Conservation (phyloP, 1,140 invertebrate genomes). For the Anastatus disparis region DNA sequence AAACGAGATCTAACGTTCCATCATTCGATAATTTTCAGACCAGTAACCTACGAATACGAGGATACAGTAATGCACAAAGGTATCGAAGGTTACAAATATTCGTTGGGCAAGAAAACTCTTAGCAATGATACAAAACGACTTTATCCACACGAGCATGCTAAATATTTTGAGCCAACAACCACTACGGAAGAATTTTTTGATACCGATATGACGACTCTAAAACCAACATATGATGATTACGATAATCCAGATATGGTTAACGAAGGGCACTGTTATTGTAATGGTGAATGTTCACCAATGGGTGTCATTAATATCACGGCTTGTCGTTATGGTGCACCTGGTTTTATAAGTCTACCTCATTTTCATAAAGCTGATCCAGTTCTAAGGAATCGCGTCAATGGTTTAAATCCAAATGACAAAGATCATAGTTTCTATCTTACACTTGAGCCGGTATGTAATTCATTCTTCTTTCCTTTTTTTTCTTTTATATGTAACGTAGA, state of each 20-base stretch:
- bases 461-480: background rate
- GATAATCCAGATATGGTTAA: constrained; percentile 70
- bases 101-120: constrained; percentile 57
- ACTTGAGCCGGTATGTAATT: constrained; percentile 74
- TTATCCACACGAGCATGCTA: constrained; percentile 59
- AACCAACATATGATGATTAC: constrained; percentile 55
- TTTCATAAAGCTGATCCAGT: constrained; percentile 73
- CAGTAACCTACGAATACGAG: constrained; percentile 55
- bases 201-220: constrained; percentile 48
- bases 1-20: no score
- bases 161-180: constrained; percentile 60
- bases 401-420: constrained; percentile 70
- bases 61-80: constrained; percentile 50
- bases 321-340: constrained; percentile 71
- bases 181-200: constrained; percentile 60
- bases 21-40: no score
- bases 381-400: constrained; percentile 67
- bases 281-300: constrained; percentile 75
- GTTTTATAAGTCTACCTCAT: constrained; percentile 78
- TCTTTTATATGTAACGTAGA: no score
- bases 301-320: constrained; percentile 69
- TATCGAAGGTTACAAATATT: constrained; percentile 59
- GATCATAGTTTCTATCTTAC: constrained; percentile 72
- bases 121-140: constrained; percentile 60
- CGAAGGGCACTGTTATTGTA: constrained; percentile 74